A percentile compares a stretch with the other conserved stretches of the same genome.
Conservation (phyloP, 2,888 invertebrate species). For the Norana najaformis region DNA sequence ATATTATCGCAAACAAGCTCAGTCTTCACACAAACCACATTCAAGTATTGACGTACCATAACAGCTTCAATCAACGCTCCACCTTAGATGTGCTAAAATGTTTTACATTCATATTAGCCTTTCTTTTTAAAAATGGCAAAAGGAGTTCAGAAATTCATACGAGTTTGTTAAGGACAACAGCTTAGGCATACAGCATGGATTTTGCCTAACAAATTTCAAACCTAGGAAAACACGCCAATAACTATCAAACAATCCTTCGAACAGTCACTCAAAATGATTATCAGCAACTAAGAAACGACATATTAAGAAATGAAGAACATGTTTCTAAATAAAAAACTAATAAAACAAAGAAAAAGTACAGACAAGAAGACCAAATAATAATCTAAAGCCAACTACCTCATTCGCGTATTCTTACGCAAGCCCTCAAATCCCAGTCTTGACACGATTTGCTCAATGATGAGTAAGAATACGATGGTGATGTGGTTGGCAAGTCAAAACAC, state of each 20-base stretch:
- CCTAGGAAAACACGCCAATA: neutral
- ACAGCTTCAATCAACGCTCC: too few species aligned
- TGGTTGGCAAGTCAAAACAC: neutral
- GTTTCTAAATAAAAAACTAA: neutral
- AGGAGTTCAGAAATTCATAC: neutral
- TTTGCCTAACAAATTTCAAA: neutral
- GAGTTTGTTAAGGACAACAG: neutral
- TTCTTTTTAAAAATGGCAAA: neutral
- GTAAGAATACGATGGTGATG: neutral
- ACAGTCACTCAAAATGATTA: constrained; percentile 5
- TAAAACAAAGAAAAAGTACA: neutral
- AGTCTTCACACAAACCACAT: neutral
- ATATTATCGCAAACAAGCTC: neutral
- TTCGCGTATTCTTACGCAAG: neutral
- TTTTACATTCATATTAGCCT: neutral
- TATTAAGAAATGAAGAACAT: neutral
- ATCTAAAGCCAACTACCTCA: neutral
- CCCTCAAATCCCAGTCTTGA: neutral
- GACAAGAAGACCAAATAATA: constrained; percentile 5
- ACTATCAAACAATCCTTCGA: neutral
- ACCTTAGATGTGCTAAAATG: too few species aligned
- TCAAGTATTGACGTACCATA: neutral
- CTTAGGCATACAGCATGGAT: neutral
- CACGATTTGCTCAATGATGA: constrained; percentile 1
- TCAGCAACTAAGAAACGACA: neutral